Evolutionary conservation across 2,888 invertebrate species (phyloP).

Genomic region (Osmoderma eremita): DNA sequence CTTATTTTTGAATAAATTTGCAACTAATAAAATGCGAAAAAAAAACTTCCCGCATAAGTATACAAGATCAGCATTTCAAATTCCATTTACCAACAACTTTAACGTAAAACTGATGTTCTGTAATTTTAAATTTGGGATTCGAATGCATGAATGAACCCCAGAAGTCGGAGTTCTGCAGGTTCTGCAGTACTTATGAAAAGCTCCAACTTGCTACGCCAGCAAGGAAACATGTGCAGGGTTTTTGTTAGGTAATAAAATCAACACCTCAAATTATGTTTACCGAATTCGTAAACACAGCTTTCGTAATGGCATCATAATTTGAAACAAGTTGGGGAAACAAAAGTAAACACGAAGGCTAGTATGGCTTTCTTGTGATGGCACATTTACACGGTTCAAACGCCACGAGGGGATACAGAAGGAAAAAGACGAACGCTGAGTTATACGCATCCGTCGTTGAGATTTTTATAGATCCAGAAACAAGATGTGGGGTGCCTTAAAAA

Average conservation of each 20-base stretch:
- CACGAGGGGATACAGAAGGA: constrained; percentile 2
- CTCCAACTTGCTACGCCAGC: constrained; percentile 1
- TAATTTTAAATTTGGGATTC: too few species aligned
- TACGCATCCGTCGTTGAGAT: constrained; percentile 12
- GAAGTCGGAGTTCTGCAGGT: too few species aligned
- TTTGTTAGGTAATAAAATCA: constrained; percentile 35
- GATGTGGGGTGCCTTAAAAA: too few species aligned
- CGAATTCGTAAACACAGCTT: constrained; percentile 34
- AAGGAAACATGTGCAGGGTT: constrained; percentile 28
- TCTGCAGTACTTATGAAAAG: background rate
- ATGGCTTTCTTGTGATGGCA: constrained; percentile 32
- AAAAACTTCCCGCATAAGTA: too few species aligned
- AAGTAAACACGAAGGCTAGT: constrained; percentile 27
- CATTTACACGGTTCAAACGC: constrained; percentile 24
- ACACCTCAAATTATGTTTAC: constrained; percentile 37
- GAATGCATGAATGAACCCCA: too few species aligned
- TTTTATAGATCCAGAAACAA: constrained; percentile 12
- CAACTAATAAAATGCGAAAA: background rate
- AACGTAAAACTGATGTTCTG: too few species aligned
- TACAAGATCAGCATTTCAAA: too few species aligned
- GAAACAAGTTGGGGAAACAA: constrained; percentile 37
- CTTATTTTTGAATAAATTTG: background rate
- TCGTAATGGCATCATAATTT: constrained; percentile 36
- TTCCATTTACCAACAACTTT: too few species aligned
- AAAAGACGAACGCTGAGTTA: constrained; percentile 11